Evolutionary conservation across 2,888 invertebrate genomes (phyloP).

Genomic region (Tinea semifulvella): DNA sequence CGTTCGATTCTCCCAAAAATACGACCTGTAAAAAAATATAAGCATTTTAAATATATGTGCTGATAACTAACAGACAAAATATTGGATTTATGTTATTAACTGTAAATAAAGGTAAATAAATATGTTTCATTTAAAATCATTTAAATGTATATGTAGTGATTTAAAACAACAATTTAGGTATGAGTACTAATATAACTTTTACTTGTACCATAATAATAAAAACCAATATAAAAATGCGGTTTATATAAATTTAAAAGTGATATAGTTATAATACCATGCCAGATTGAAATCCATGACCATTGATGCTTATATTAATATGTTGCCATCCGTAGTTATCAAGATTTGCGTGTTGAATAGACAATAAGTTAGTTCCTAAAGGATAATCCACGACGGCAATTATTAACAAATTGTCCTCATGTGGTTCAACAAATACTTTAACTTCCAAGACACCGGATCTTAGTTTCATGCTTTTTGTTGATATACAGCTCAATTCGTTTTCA

Average conservation of each 20-base stretch:
- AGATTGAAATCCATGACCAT: background rate
- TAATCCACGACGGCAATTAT: background rate
- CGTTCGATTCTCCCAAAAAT: background rate
- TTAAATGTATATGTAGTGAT: no score
- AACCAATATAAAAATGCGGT: no score
- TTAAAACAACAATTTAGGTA: no score
- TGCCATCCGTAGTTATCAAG: background rate
- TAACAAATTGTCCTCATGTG: background rate
- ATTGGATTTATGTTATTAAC: no score
- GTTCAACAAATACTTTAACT: background rate
- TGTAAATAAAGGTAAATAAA: no score
- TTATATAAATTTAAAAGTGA: no score
- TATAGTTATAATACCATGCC: no score
- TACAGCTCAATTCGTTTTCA: background rate
- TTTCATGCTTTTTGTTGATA: background rate
- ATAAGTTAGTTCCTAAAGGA: background rate
- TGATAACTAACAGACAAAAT: no score
- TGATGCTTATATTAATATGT: background rate
- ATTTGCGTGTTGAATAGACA: background rate
- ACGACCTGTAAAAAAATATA: background rate
- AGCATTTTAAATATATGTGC: no score
- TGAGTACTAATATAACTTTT: no score
- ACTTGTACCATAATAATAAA: no score
- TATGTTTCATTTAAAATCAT: no score
- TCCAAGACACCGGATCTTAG: conserved; percentile 1